Conservation (phyloP, 2,888 invertebrate species). For the Escarpia spicata region DNA sequence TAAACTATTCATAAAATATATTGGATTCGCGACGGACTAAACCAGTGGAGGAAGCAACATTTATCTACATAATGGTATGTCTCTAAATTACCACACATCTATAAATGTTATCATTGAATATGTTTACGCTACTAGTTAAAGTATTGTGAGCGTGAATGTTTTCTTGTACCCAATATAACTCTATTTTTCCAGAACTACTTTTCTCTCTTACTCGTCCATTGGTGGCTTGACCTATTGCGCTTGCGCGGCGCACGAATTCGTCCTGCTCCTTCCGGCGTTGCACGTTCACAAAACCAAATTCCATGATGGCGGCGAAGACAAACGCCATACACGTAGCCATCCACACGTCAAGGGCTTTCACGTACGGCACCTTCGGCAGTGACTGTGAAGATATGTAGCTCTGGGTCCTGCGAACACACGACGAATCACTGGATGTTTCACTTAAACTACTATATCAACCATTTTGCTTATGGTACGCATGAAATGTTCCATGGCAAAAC, state of each 20-base stretch:
- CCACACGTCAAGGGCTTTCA: constrained; percentile 20
- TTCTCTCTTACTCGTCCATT: not conserved
- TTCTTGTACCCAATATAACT: not conserved
- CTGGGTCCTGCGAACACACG: not conserved
- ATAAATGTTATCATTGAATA: no score
- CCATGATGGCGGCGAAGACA: constrained; percentile 17
- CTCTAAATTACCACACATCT: no score
- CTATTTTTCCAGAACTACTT: not conserved
- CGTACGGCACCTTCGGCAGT: not conserved
- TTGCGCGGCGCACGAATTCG: not conserved
- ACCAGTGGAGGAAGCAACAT: no score
- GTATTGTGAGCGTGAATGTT: not conserved
- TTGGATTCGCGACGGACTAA: no score
- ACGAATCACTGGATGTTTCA: not conserved
- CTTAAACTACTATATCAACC: not conserved
- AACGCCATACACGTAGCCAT: constrained; percentile 20
- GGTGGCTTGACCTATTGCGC: not conserved
- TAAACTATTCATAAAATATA: no score
- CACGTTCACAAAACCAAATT: constrained; percentile 18
- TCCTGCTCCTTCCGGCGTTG: constrained; percentile 14
- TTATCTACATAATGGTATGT: no score
- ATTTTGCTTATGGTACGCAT: no score
- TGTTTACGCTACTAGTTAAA: no score
- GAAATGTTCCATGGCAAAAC: no score
- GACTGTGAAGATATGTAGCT: constrained; percentile 10